phyloP scores from a whole-genome alignment of 2,797 vertebrate genomes.

The Chaunax sp. region DNA sequence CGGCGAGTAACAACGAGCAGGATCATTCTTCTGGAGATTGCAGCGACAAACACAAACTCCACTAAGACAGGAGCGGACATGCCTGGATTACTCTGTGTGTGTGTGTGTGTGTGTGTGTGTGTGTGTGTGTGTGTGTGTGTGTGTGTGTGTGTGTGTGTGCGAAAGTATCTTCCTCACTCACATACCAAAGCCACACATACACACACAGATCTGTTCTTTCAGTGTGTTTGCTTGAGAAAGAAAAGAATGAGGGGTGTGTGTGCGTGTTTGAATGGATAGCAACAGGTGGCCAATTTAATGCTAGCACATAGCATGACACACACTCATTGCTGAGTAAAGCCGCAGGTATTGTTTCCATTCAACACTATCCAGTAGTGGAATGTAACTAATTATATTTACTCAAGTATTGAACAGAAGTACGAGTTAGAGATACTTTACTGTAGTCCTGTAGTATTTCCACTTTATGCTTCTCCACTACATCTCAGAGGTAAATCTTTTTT shows the following conservation, averaged over 20 bases:
- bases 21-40: constrained; percentile 63
- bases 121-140: too few relatives aligned
- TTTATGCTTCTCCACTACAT: too few relatives aligned
- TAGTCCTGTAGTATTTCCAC: too few relatives aligned
- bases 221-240: constrained; percentile 45
- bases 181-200: constrained; percentile 23
- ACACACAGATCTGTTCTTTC: constrained; percentile 32
- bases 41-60: constrained; percentile 30
- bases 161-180: constrained; percentile 20
- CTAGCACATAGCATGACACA: constrained; percentile 27
- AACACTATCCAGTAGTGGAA: too few relatives aligned
- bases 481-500: too few relatives aligned
- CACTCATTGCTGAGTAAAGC: constrained; percentile 18
- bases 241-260: constrained; percentile 47
- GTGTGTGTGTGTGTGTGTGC: constrained; percentile 13
- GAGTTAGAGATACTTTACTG: too few relatives aligned
- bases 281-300: constrained; percentile 66
- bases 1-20: constrained; percentile 28
- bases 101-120: constrained; percentile 18
- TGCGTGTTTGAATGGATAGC: constrained; percentile 55
- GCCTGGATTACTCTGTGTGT: constrained; percentile 44
- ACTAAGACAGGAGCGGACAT: constrained; percentile 62
- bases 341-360: neutral
- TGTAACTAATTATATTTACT: constrained; percentile 6
- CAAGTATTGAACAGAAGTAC: neutral